phyloP scores from a whole-genome alignment of 2,113 vertebrate species.

The Sphyrna mokarran region DNA sequence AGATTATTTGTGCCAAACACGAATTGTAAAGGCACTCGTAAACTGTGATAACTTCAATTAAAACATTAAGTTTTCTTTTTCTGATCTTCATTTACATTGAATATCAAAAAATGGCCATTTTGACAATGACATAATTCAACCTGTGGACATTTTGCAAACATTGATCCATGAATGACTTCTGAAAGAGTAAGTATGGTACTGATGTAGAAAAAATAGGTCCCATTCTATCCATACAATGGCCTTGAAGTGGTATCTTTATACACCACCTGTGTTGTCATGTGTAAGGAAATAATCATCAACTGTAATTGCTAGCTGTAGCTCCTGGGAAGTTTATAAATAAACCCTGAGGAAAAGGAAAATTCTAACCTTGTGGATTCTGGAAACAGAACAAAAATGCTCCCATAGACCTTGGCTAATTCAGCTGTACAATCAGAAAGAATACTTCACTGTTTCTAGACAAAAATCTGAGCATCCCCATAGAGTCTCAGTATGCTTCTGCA shows the following conservation, averaged over 20 bases:
- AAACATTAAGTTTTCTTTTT: not conserved
- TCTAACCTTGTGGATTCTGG: conserved; percentile 19
- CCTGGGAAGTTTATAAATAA: not conserved
- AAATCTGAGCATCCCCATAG: not conserved
- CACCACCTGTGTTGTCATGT: not conserved
- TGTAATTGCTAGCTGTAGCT: not conserved
- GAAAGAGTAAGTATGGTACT: not conserved
- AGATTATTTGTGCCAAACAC: not conserved
- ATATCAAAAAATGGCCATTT: not conserved
- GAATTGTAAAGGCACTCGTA: not conserved
- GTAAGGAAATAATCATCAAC: not conserved
- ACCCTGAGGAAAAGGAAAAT: not conserved
- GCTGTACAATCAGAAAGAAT: no score
- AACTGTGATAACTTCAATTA: not conserved
- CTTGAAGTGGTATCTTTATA: not conserved
- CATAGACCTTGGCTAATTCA: conserved; percentile 5
- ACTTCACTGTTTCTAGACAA: not conserved
- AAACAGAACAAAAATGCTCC: conserved; percentile 19
- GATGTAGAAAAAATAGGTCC: not conserved
- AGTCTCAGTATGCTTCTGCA: not conserved
- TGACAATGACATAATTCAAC: not conserved
- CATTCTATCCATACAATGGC: not conserved
- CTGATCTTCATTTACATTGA: not conserved
- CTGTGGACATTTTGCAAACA: not conserved
- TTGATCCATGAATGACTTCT: not conserved